These are phyloP conservation scores for Melospiza melodia DNA, from an alignment of 2,113 vertebrate species.

Conservation along the genomic window DNA sequence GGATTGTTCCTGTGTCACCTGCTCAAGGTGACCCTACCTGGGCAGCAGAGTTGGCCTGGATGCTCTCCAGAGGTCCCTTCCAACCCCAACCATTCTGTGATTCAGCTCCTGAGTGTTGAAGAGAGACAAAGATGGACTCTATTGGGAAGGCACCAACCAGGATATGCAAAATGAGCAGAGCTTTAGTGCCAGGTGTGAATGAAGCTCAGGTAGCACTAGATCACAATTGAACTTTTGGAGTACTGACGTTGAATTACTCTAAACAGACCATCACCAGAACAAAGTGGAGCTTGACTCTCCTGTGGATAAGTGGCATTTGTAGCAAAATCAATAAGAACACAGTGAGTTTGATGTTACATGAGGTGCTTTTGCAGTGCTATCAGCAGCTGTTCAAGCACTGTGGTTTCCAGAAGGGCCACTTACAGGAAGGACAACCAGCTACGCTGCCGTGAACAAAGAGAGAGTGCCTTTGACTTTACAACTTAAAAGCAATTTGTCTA, in stretches of 20 bases:
- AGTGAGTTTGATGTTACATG: not conserved
- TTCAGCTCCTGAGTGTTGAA: not conserved
- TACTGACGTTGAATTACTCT: not conserved
- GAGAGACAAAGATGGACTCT: not conserved
- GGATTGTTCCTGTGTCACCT: accelerated
- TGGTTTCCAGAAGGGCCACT: not conserved
- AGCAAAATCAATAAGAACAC: not conserved
- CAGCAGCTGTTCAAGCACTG: not conserved
- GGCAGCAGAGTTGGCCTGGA: not conserved
- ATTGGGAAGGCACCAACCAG: accelerated
- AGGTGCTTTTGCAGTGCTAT: not conserved
- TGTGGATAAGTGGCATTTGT: not conserved
- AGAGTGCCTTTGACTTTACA: not conserved
- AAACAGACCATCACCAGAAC: not conserved
- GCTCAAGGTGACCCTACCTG: accelerated
- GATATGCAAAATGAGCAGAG: not conserved
- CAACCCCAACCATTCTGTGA: accelerated
- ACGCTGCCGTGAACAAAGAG: accelerated
- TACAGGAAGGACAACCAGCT: not conserved
- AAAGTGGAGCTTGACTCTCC: not conserved
- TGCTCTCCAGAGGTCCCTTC: not conserved
- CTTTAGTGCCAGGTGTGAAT: not conserved
- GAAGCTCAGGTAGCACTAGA: not conserved
- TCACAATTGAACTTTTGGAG: not conserved
- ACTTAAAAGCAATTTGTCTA: not conserved